Percentiles rank a stretch among this genome's conserved stretches.
These are phyloP conservation scores for Tigriopus californicus DNA, from an alignment of 2,888 invertebrate genomes.

Conservation along the genomic window DNA sequence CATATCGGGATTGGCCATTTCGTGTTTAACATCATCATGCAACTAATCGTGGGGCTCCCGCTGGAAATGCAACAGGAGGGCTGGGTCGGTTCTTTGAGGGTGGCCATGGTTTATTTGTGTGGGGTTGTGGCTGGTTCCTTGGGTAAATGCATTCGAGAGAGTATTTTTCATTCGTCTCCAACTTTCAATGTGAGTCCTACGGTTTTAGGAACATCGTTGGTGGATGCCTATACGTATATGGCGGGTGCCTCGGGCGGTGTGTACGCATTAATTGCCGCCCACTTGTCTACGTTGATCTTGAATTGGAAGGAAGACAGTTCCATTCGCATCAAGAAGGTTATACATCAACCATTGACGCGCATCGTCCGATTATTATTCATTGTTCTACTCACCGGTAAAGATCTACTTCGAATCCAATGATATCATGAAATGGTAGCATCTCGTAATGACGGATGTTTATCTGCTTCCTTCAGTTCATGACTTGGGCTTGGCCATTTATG, in stretches of 20 bases:
- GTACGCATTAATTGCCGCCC: conserved; percentile 12
- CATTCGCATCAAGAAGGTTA: conserved; percentile 11
- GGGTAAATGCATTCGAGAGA: background rate
- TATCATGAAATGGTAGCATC: too few relatives aligned
- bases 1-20: conserved; percentile 13
- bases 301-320: conserved; percentile 15
- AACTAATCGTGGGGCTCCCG: conserved; percentile 7
- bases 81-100: conserved; percentile 2
- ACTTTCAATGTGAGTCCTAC: too few relatives aligned
- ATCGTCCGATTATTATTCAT: conserved; percentile 12
- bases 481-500: conserved; percentile 10
- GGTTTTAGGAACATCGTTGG: background rate
- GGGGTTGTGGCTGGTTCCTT: conserved; percentile 14
- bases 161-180: too few relatives aligned
- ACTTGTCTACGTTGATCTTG: conserved; percentile 8
- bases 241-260: conserved; percentile 14
- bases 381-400: background rate
- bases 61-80: conserved; percentile 16
- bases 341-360: conserved; percentile 7
- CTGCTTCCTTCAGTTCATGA: background rate
- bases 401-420: too few relatives aligned
- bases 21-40: conserved; percentile 15
- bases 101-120: conserved; percentile 9
- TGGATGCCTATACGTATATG: conserved; percentile 13
- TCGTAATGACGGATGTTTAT: too few relatives aligned